Conservation (phyloP, 1,140 invertebrate genomes). For the Trichonephila clavata region DNA sequence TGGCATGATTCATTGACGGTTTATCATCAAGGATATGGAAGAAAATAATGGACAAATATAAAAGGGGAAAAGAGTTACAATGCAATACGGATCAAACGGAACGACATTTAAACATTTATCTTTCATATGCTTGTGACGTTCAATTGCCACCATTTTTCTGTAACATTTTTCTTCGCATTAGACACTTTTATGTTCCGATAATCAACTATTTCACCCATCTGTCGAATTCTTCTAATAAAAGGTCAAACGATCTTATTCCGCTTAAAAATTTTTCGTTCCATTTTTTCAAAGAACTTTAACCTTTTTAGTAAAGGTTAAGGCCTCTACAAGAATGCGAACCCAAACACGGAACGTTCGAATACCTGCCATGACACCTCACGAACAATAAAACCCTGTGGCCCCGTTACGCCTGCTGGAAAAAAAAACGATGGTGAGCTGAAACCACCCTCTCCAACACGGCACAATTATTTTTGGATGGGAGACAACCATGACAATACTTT, state of each 20-base stretch:
- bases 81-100: too few species aligned
- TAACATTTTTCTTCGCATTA: too few species aligned
- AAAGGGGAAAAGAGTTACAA: too few species aligned
- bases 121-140: too few species aligned
- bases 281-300: conserved; percentile 22
- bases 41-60: too few species aligned
- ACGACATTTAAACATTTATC: too few species aligned
- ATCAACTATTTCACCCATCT: not conserved
- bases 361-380: conserved; percentile 13
- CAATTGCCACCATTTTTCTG: too few species aligned
- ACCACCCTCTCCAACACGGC: not conserved
- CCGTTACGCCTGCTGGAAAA: not conserved
- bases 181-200: too few species aligned
- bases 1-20: too few species aligned
- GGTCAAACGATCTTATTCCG: not conserved
- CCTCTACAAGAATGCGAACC: conserved; percentile 29
- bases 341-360: conserved; percentile 39
- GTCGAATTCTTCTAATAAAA: not conserved
- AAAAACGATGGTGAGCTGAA: not conserved
- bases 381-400: conserved; percentile 6
- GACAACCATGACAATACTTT: conserved; percentile 32
- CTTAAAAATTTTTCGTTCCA: not conserved
- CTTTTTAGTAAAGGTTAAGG: conserved; percentile 20
- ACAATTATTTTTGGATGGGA: conserved; percentile 41
- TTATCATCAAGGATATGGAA: too few species aligned